Base-by-base conservation (phyloP, 2,888 invertebrate species). In the Alentia gelatinosa region DNA sequence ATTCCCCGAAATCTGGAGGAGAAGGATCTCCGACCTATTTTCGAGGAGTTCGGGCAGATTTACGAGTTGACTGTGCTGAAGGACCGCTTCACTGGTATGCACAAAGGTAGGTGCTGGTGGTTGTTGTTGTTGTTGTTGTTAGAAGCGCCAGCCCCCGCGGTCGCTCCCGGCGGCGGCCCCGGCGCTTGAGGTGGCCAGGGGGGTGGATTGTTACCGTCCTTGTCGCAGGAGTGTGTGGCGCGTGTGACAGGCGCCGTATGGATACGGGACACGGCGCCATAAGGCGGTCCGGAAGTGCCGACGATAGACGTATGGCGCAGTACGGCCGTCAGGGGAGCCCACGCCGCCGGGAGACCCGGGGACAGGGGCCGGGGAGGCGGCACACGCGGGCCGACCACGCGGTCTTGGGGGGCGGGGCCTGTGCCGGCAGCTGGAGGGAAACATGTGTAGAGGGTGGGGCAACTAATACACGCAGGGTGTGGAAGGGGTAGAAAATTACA, bases 11-110 rank as follows among this genome's bases (percentile, higher is more conserved):
- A 98, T 96, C 96, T 98, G 91, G 98, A 98, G 95, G 98, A 98
- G 95, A 98, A 98, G 91, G 98, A 98, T 95, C 97, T 98, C 40
- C 97, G 98, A 89, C 98, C 98, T 50, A 97, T 98, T 97, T 98
- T 98, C 96, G 98, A 98, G 96, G 98, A 98, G 96, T 98, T 98
- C 95, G 98, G 98, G 91, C 98, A 98, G 96, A 98, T 98, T 95
- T 98, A 98, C 96, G 98, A 99, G 97, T 97, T 99, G 95, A 98
- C 98, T 92, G 98, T 99, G 91, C 97, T 99, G 94, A 98, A 98
- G 97, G 98, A 99, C 96, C 98, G 98, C 96, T 98, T 98, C 97
- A 98, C 98, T 91, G 98, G 98, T 93, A 98, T 98, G 97, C 98
- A 98, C 96, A 98, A 98, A 97, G 98, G 98, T 98, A 95, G 96